Base-by-base conservation (phyloP, 2,113 vertebrate genomes). In the Caranx melampygus region DNA sequence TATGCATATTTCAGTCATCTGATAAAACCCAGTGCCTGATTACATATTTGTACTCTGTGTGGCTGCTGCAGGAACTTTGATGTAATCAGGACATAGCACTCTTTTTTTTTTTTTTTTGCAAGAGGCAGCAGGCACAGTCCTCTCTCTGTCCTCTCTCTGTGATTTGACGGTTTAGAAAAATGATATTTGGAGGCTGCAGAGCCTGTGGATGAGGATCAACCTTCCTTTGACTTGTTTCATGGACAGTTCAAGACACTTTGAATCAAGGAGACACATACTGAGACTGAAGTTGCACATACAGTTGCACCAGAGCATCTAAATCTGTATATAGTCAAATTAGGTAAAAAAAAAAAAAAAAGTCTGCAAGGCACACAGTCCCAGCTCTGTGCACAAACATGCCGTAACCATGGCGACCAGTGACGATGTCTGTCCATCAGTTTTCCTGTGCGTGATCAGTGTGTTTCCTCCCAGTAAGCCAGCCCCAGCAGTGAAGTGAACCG, bases 81-180 rank as follows among this genome's bases (percentile, higher is more conserved):
- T 67, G n/a, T 16, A 26, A 34, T 45, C 35, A 57, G 20, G 75
- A 78, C 1, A 14, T 10, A 10, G 16, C 18, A 44, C 6, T 2
- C 11, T 40, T 35, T 59, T 77, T 54, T 47, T 6, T 82, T 54
- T 64, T 61, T 69, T 80, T 47, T n/a, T 26, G 37, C 54, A 64
- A 75, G 60, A 75, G 75, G 65, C 63, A 73, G 37, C 42, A 54
- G 51, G 70, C 75, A 33, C 18, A 47, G 52, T 78, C 5, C 21
- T 51, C 7, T 47, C n/a, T 64, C 57, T 52, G 26, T 26, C 26
- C 26, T 26, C 26, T 26, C 26, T 26, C 26, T 26, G 26, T 4
- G 35, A 80, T 78, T 37, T 61, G 9, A 79, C 10, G 7, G 35
- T 72, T 67, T 76, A 72, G 31, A 59, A 67, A 87, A 88, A 72